Base-by-base conservation (phyloP, 1,140 invertebrate genomes). In the Triops longicaudatus region DNA sequence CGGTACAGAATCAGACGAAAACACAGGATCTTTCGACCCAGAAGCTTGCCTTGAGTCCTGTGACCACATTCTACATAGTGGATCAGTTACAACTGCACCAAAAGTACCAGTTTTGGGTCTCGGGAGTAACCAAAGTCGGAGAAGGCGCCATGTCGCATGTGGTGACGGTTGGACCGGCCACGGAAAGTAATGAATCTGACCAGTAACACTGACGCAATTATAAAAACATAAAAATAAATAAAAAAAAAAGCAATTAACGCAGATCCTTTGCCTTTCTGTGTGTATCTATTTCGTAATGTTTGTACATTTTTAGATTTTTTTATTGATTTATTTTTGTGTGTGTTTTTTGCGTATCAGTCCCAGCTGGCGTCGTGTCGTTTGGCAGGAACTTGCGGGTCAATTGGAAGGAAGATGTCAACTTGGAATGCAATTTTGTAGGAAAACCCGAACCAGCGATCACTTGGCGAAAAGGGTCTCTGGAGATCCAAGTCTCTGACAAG, bases 331-430 rank as follows among this genome's bases (percentile, higher is more conserved):
- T 76, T 17, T 42, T 0, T 4, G 26, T 42, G 28, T 27, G n/a
- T 76, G 71, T 74, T 77, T 71, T 77, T n/a, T 72, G 44, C 76
- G 72, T 74, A 78, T 26, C 81, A 90, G 89, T 89, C 80, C 87
- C 88, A 79, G 88, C 88, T 26, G 86, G 87, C 11, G 88, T 90
- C 74, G 86, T 88, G 75, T 89, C 88, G 22, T 90, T 89, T 79
- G 88, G 88, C 37, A 83, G 86, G 78, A 83, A 82, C 1, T 79
- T 88, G 22, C 82, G 85, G 63, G 85, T 87, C 22, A 85, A 85
- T 43, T 87, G 87, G 85, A 84, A 85, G 78, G 83, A 87, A 14
- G 86, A 88, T 77, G 85, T 90, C 17, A 86, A 85, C 72, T 83
- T 90, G 26, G 82, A 86, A 1, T 90, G 89, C 81, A 80, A 87